Base-by-base conservation (phyloP, 2,888 invertebrate species). In the Lucinisca nassula region DNA sequence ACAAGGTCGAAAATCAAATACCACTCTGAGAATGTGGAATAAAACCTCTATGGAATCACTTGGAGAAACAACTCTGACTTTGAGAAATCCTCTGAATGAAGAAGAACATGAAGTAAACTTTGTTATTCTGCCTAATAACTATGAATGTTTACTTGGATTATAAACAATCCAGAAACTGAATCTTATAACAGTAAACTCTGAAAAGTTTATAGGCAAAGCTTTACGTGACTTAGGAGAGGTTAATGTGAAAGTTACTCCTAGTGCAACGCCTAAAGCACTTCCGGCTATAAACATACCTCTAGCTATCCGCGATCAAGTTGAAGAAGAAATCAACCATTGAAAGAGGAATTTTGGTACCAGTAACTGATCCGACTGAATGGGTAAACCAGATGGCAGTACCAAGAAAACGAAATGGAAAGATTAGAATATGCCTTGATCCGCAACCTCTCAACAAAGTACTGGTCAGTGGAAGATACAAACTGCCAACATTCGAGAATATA, bases 401-500 rank as follows among this genome's bases (percentile, higher is more conserved):
- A 30, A 40, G 51, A 8, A 85, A 77, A 74, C 10, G 72, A 0
- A 82, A 87, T 40, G 86, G 83, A n/a, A 82, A 78, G 24, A 35
- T 85, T 14, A 17, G 85, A n/a, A 75, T 85, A 14, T 85, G 79
- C 24, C 84, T 90, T 32, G 90, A 92, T 78, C 92, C 89, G 6
- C 89, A 92, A 61, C 73, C 88, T 12, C 70, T 91, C 12, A 92
- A 91, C 37, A 82, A 80, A 55, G 83, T 86, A 8, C 76, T 91
- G 14, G 79, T 81, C 45, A 24, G 87, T 32, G 83, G 90, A 75
- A 88, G 87, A 35, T 89, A 81, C 35, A 80, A 81, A 45, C 45
- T 89, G 27, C 88, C 86, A n/a, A 82, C 86, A 8, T 32, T 92
- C 10, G 91, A 92, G 74, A 91, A 92, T 73, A 79, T 92, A 3